A percentile compares a stretch with the other conserved stretches of the same genome.
phyloP scores from a whole-genome alignment of 2,113 vertebrate species.

The Trichechus manatus region DNA sequence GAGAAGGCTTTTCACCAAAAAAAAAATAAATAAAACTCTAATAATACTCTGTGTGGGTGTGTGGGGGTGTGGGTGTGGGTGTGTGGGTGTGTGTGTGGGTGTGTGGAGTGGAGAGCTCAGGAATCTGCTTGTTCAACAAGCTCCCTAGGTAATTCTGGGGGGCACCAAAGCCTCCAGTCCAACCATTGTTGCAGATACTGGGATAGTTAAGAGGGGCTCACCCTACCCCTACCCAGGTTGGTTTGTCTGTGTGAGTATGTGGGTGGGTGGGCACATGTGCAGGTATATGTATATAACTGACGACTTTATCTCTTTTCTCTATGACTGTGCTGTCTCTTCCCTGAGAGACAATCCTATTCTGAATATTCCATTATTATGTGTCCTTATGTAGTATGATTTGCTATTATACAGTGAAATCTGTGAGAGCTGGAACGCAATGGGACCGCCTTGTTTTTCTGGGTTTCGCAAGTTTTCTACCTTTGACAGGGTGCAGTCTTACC shows the following conservation, averaged over 20 bases:
- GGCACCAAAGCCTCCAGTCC: not conserved
- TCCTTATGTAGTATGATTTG: not conserved
- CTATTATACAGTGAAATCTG: not conserved
- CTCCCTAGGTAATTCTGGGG: not conserved
- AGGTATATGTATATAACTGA: not conserved
- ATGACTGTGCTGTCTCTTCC: not conserved
- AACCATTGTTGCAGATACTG: not conserved
- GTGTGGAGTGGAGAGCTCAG: not conserved
- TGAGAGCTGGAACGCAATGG: no score
- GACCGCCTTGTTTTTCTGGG: not conserved
- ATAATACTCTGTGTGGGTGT: not conserved
- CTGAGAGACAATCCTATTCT: not conserved
- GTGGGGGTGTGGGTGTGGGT: rapidly evolving
- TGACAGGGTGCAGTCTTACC: not conserved
- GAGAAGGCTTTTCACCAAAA: not conserved
- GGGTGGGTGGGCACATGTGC: not conserved
- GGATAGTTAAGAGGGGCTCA: not conserved
- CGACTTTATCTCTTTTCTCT: not conserved
- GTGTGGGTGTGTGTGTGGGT: not conserved
- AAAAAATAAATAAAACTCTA: not conserved
- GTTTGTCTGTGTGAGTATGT: not conserved
- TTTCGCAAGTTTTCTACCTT: not conserved
- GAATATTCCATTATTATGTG: not conserved
- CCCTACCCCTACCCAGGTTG: not conserved
- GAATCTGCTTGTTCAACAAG: not conserved